Conservation (phyloP, 2,888 invertebrate genomes). For the Agrilus cyanescens region DNA sequence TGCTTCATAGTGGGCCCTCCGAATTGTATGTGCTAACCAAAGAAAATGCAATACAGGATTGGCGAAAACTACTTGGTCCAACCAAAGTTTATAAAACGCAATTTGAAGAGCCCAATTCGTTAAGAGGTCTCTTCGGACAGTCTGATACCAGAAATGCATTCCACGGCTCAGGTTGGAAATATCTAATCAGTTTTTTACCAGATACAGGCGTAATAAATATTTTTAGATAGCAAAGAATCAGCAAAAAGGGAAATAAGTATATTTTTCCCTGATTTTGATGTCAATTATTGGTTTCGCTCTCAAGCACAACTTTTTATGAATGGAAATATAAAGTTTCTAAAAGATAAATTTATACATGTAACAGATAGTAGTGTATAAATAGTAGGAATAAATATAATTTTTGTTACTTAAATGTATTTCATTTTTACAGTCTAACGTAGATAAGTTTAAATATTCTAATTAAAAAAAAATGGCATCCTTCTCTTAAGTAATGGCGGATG, state of each 20-base stretch:
- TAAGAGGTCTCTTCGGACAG: slow-evolving; percentile 75
- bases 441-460: too few species aligned
- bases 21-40: slow-evolving; percentile 68
- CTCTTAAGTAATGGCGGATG: too few species aligned
- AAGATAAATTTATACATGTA: slow-evolving; percentile 41
- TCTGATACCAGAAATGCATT: slow-evolving; percentile 91
- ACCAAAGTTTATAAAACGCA: slow-evolving; percentile 78
- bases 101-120: slow-evolving; percentile 61
- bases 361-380: too few species aligned
- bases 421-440: too few species aligned
- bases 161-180: slow-evolving; percentile 71
- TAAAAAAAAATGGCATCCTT: too few species aligned
- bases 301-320: slow-evolving; percentile 33
- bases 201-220: slow-evolving; percentile 3
- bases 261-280: slow-evolving; percentile 74
- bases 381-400: too few species aligned
- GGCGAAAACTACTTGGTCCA: slow-evolving; percentile 81
- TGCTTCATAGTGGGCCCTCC: slow-evolving; percentile 64
- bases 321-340: slow-evolving; percentile 42
- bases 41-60: slow-evolving; percentile 61
- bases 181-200: neutral
- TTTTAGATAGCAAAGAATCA: slow-evolving; percentile 62
- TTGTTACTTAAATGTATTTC: too few species aligned
- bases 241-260: slow-evolving; percentile 67
- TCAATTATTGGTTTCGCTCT: slow-evolving; percentile 45